Evolutionary conservation across 2,888 invertebrate species (phyloP).

Genomic region (Trissolcus japonicus): DNA sequence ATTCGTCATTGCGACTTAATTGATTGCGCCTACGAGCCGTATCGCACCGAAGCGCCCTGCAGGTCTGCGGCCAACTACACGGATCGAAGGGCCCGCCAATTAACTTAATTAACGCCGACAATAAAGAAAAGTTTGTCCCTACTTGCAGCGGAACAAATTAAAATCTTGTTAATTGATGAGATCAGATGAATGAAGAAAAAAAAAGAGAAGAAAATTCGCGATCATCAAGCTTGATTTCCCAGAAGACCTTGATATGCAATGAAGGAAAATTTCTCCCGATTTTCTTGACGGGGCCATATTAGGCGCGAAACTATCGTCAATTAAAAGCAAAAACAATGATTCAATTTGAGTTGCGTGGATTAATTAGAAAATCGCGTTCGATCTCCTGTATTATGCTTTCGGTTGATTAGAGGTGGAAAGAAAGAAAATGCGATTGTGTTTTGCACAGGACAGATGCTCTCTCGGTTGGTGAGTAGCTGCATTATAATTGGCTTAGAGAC

Average conservation of each 20-base stretch:
- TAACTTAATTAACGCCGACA: constrained; percentile 52
- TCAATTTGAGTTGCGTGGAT: constrained; percentile 9
- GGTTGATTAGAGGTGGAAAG: constrained; percentile 28
- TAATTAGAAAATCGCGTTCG: constrained; percentile 31
- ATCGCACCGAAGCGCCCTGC: constrained; percentile 42
- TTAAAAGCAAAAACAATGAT: constrained; percentile 45
- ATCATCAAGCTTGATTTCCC: constrained; percentile 45
- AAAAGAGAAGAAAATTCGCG: not conserved
- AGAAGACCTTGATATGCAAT: constrained; percentile 35
- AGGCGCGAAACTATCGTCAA: constrained; percentile 41
- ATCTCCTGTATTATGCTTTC: constrained; percentile 4
- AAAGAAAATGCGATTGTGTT: constrained; percentile 26
- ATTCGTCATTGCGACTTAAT: constrained; percentile 51
- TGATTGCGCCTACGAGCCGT: constrained; percentile 48
- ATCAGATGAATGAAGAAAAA: not conserved
- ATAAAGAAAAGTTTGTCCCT: constrained; percentile 19
- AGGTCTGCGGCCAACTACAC: constrained; percentile 48
- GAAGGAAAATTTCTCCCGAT: constrained; percentile 20
- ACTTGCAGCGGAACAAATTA: constrained; percentile 5
- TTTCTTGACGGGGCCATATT: constrained; percentile 33
- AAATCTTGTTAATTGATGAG: constrained; percentile 8
- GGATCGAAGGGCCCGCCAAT: constrained; percentile 42
- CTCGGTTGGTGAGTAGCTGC: constrained; percentile 39
- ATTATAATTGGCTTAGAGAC: constrained; percentile 56
- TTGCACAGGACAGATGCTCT: constrained; percentile 17